Conservation (phyloP, 2,888 invertebrate species). For the Drosophila neutralis region DNA sequence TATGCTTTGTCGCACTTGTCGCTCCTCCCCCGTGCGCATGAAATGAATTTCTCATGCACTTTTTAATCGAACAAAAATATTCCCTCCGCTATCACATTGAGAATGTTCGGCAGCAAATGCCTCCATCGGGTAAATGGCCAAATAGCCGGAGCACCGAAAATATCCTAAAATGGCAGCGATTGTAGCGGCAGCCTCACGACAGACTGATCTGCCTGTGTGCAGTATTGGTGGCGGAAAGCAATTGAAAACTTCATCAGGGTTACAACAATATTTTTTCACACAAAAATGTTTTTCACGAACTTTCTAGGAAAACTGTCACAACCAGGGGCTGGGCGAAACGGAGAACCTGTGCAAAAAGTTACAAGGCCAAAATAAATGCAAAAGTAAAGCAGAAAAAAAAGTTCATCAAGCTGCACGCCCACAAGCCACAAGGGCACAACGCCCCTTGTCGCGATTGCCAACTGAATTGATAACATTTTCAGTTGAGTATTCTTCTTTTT, state of each 20-base stretch:
- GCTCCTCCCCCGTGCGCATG: slow-evolving; percentile 27
- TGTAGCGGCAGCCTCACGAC: not conserved
- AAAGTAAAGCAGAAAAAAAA: slow-evolving; percentile 15
- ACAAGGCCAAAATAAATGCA: slow-evolving; percentile 1
- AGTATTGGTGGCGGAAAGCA: slow-evolving; percentile 60
- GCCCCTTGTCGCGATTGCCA: slow-evolving; percentile 61
- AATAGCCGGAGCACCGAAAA: not conserved
- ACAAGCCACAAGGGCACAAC: slow-evolving; percentile 42
- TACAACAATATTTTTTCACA: slow-evolving; percentile 79
- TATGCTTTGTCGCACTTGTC: slow-evolving; percentile 26
- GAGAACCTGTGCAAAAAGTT: slow-evolving; percentile 29
- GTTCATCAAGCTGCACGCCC: slow-evolving; percentile 61
- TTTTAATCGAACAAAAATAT: slow-evolving; percentile 76
- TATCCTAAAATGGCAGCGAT: slow-evolving; percentile 1
- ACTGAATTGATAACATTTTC: slow-evolving; percentile 77
- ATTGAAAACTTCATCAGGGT: slow-evolving; percentile 81
- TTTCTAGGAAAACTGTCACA: slow-evolving; percentile 64
- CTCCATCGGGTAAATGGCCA: slow-evolving; percentile 2
- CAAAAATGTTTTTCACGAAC: slow-evolving; percentile 77
- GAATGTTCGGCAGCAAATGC: slow-evolving; percentile 15
- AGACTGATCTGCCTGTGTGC: not conserved
- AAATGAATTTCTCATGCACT: slow-evolving; percentile 73
- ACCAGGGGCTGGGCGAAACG: not conserved
- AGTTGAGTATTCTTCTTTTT: slow-evolving; percentile 36
- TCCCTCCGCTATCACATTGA: slow-evolving; percentile 52